A percentile compares a stretch with the other conserved stretches of the same genome.
Conservation (phyloP, 1,140 invertebrate species). For the Teleopsis dalmanni region DNA sequence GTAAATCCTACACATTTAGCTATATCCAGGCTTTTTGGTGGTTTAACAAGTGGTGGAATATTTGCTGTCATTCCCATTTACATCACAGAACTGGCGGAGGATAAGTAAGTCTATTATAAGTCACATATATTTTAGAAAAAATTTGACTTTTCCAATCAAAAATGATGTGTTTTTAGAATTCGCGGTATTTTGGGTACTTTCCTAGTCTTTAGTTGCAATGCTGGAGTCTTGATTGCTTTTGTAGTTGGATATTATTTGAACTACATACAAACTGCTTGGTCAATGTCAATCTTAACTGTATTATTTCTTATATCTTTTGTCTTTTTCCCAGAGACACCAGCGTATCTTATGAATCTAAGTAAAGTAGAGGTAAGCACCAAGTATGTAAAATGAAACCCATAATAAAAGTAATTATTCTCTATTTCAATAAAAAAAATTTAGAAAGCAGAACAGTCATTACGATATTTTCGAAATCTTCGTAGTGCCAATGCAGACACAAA, state of each 20-base stretch:
- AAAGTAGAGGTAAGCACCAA: conserved; percentile 39
- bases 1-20: conserved; percentile 34
- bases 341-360: conserved; percentile 47
- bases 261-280: conserved; percentile 45
- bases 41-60: conserved; percentile 42
- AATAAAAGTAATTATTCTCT: background rate
- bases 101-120: conserved; percentile 19
- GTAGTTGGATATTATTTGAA: conserved; percentile 45
- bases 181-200: conserved; percentile 49
- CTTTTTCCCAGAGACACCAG: conserved; percentile 50
- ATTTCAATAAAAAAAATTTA: too few relatives aligned
- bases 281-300: conserved; percentile 44
- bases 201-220: conserved; percentile 47
- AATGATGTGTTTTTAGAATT: conserved; percentile 17
- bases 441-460: conserved; percentile 30
- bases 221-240: conserved; percentile 48
- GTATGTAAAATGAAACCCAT: background rate
- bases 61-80: conserved; percentile 46
- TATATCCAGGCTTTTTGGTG: conserved; percentile 43
- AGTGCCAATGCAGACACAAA: conserved; percentile 21
- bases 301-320: conserved; percentile 45
- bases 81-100: conserved; percentile 45
- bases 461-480: conserved; percentile 33
- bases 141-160: background rate
- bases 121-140: background rate